Conservation (phyloP, 2,888 invertebrate genomes). For the Diplazon laetatorius region DNA sequence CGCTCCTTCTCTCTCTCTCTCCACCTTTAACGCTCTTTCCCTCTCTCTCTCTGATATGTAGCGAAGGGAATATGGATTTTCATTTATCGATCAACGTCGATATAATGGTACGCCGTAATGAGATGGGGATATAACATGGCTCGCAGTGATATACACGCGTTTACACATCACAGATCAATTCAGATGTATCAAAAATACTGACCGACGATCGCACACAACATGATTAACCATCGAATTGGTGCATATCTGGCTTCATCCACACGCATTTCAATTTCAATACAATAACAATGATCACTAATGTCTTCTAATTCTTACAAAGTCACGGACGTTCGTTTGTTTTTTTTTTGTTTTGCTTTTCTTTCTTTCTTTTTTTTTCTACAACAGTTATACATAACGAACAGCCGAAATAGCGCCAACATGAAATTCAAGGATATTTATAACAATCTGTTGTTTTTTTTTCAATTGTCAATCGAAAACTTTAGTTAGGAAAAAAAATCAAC, state of each 20-base stretch:
- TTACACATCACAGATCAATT: conserved; percentile 72
- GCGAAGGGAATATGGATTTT: conserved; percentile 49
- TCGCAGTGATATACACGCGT: conserved; percentile 62
- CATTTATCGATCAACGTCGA: conserved; percentile 30
- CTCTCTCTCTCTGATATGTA: conserved; percentile 61
- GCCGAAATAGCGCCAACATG: not conserved
- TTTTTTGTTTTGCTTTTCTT: conserved; percentile 20
- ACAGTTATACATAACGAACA: not conserved
- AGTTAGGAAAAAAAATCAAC: not conserved
- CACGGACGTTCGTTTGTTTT: conserved; percentile 46
- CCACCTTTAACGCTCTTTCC: not conserved
- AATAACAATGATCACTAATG: conserved; percentile 53
- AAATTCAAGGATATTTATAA: not conserved
- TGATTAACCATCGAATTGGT: conserved; percentile 65
- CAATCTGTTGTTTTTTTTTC: not conserved
- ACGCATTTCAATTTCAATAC: conserved; percentile 61
- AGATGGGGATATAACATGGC: conserved; percentile 63
- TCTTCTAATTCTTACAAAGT: conserved; percentile 50
- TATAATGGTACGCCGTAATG: not conserved
- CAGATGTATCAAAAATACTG: conserved; percentile 74
- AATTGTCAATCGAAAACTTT: not conserved
- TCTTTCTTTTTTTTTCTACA: conserved; percentile 16
- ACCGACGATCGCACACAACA: conserved; percentile 53
- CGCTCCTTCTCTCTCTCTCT: too few relatives aligned
- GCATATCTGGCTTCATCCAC: conserved; percentile 64